Evolutionary conservation across 92 coral and sea anemone species (phyloP).

Genomic region (Montipora capitata): DNA sequence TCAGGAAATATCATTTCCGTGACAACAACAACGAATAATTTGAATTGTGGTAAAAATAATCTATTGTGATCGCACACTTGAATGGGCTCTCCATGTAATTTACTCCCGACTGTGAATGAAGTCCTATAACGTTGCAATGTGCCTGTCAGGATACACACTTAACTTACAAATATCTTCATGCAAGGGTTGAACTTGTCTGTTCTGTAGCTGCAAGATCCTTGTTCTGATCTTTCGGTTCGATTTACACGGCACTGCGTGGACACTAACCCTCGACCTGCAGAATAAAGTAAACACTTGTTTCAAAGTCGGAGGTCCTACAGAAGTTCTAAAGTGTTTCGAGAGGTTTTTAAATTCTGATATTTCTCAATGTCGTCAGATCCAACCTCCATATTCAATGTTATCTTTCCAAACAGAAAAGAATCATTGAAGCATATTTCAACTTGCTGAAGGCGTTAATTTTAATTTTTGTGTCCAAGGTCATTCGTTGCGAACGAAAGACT

Average conservation of each 20-base stretch:
- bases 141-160: neutral
- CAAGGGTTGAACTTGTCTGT: slow-evolving; percentile 85
- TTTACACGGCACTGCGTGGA: slow-evolving; percentile 76
- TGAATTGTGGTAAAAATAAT: neutral
- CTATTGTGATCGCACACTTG: too few species aligned
- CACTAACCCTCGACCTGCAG: slow-evolving; percentile 72
- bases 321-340: too few species aligned
- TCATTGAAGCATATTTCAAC: too few species aligned
- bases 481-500: too few species aligned
- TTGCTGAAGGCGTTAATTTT: too few species aligned
- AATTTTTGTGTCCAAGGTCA: too few species aligned
- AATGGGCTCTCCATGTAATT: neutral
- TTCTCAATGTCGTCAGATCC: too few species aligned
- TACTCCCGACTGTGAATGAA: neutral
- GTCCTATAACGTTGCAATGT: neutral
- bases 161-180: slow-evolving; percentile 87
- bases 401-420: too few species aligned
- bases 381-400: too few species aligned
- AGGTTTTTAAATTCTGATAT: too few species aligned
- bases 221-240: slow-evolving; percentile 55
- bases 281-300: neutral
- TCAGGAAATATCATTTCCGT: neutral
- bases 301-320: too few species aligned
- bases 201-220: slow-evolving; percentile 91
- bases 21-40: too few species aligned